These are phyloP conservation scores for Acanthopleura granulata DNA, from an alignment of 2,888 invertebrate genomes.

Conservation along the genomic window DNA sequence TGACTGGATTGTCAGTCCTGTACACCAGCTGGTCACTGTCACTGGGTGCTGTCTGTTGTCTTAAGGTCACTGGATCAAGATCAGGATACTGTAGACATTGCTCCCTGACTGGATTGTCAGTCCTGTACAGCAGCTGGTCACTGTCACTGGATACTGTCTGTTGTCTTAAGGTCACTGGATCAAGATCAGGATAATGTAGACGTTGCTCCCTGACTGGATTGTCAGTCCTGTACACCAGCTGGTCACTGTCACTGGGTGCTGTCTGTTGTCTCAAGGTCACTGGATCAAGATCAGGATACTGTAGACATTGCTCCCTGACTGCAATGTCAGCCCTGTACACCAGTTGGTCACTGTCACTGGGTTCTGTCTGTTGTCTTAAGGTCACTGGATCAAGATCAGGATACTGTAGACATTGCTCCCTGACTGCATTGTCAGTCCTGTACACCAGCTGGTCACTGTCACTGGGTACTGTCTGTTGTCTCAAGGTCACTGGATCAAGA, in stretches of 20 bases:
- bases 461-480: not conserved
- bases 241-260: constrained; percentile 2
- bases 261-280: not conserved
- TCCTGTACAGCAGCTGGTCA: not conserved
- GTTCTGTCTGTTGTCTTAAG: constrained; percentile 19
- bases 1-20: not conserved
- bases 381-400: not conserved
- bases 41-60: not conserved
- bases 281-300: constrained; percentile 3
- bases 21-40: not conserved
- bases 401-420: not conserved
- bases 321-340: constrained; percentile 25
- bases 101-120: not conserved
- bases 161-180: not conserved
- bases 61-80: not conserved
- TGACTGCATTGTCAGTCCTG: constrained; percentile 33
- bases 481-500: not conserved
- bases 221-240: not conserved
- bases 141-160: not conserved
- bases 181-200: not conserved
- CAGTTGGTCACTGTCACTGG: constrained; percentile 34
- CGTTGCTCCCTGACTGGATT: not conserved
- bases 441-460: constrained; percentile 21
- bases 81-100: constrained; percentile 10
- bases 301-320: constrained; percentile 12